Percentiles rank a stretch among this genome's conserved stretches.
phyloP scores from a whole-genome alignment of 2,113 vertebrate genomes.

The Pholis gunnellus region DNA sequence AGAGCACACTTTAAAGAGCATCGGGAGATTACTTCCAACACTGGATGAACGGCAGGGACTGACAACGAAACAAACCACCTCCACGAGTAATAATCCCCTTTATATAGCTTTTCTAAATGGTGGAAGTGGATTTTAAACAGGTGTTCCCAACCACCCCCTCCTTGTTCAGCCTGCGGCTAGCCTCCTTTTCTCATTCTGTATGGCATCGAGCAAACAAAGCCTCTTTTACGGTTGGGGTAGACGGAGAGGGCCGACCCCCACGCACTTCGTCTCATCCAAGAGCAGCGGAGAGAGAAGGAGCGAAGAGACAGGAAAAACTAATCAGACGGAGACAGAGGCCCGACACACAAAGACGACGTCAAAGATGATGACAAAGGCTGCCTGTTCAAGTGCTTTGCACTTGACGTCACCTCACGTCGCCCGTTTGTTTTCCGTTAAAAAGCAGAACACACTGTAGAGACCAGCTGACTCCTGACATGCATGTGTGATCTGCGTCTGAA shows the following conservation, averaged over 20 bases:
- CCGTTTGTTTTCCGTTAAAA: background rate
- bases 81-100: constrained; percentile 20
- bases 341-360: background rate
- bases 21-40: constrained; percentile 20
- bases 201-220: constrained; percentile 68
- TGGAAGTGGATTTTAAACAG: constrained; percentile 43
- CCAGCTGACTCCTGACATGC: background rate
- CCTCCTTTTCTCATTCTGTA: constrained; percentile 46
- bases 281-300: constrained; percentile 22
- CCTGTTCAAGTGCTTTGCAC: background rate
- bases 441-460: background rate
- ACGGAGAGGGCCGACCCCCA: constrained; percentile 37
- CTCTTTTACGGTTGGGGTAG: constrained; percentile 60
- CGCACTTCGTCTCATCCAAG: constrained; percentile 42
- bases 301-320: background rate
- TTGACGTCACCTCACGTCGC: background rate
- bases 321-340: constrained; percentile 1
- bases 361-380: background rate
- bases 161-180: constrained; percentile 26
- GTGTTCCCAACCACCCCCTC: constrained; percentile 29
- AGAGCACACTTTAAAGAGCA: background rate
- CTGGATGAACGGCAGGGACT: background rate
- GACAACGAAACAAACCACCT: constrained; percentile 3
- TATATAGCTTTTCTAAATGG: background rate
- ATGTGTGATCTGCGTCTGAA: background rate